These are phyloP conservation scores for Todus mexicanus DNA, from an alignment of 2,797 vertebrate species.

Conservation along the genomic window DNA sequence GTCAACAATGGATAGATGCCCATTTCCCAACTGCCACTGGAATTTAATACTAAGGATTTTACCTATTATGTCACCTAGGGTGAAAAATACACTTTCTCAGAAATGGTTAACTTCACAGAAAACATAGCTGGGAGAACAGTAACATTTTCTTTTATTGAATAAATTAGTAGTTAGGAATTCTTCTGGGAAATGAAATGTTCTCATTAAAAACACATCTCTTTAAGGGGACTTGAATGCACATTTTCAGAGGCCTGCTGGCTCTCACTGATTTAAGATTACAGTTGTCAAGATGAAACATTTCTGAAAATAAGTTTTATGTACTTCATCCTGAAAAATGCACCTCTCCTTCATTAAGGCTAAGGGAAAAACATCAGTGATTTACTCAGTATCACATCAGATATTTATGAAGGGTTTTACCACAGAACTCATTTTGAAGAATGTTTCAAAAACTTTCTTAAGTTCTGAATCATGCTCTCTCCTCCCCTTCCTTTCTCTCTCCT, in stretches of 20 bases:
- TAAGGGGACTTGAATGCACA: not conserved
- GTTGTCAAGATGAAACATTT: not conserved
- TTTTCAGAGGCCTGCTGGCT: not conserved
- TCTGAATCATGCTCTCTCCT: not conserved
- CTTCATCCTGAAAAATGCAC: not conserved
- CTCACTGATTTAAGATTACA: not conserved
- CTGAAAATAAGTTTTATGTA: not conserved
- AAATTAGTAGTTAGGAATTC: not conserved
- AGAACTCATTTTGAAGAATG: not conserved
- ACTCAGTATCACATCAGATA: not conserved
- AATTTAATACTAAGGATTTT: not conserved
- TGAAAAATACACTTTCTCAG: not conserved
- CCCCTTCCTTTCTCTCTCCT: not conserved
- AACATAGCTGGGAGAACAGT: not conserved
- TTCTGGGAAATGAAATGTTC: not conserved
- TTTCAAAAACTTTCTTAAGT: not conserved
- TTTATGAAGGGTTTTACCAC: not conserved
- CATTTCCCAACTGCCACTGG: rapidly evolving
- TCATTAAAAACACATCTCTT: not conserved
- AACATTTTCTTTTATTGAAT: not conserved
- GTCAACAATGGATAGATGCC: not conserved
- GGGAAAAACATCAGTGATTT: not conserved
- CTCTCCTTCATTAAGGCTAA: not conserved
- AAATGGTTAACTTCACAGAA: not conserved
- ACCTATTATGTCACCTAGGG: not conserved